A percentile compares a stretch with the other conserved stretches of the same genome.
Evolutionary conservation across 2,797 vertebrate species (phyloP).

Genomic region (Anabas testudineus): DNA sequence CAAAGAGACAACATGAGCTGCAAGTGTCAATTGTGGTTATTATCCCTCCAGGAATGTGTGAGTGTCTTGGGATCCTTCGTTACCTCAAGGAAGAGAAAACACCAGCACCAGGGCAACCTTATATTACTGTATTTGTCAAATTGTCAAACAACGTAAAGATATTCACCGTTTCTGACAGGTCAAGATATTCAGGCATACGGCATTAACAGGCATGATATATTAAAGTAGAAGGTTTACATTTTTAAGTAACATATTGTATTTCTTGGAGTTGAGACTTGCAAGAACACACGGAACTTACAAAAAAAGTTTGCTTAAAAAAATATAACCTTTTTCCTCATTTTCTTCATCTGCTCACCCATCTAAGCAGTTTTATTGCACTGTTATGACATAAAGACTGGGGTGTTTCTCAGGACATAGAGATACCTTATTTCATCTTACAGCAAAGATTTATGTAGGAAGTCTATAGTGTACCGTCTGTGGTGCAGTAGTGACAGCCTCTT

Average conservation of each 20-base stretch:
- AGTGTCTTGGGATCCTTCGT: slow-evolving; percentile 45
- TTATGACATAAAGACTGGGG: slow-evolving; percentile 38
- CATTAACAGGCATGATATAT: neutral
- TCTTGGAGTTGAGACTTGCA: neutral
- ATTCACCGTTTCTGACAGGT: slow-evolving; percentile 33
- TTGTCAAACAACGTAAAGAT: slow-evolving; percentile 40
- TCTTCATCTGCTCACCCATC: neutral
- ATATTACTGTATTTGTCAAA: slow-evolving; percentile 37
- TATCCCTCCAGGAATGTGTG: slow-evolving; percentile 47
- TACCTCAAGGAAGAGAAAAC: slow-evolving; percentile 23
- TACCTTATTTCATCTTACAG: slow-evolving; percentile 10
- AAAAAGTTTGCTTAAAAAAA: slow-evolving; percentile 4
- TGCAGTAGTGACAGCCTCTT: slow-evolving; percentile 31
- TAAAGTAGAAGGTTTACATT: slow-evolving; percentile 36
- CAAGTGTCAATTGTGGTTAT: slow-evolving; percentile 37
- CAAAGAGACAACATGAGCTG: slow-evolving; percentile 26
- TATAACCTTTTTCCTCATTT: neutral
- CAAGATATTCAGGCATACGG: neutral
- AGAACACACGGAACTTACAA: neutral
- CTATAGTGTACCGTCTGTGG: slow-evolving; percentile 7
- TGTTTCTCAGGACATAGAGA: slow-evolving; percentile 25
- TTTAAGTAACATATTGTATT: slow-evolving; percentile 12
- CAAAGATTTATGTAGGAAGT: slow-evolving; percentile 42
- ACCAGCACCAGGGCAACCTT: slow-evolving; percentile 19
- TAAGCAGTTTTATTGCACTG: slow-evolving; percentile 2